Base-by-base conservation (phyloP, 2,113 vertebrate genomes). In the Brachypodius melanocephalos region DNA sequence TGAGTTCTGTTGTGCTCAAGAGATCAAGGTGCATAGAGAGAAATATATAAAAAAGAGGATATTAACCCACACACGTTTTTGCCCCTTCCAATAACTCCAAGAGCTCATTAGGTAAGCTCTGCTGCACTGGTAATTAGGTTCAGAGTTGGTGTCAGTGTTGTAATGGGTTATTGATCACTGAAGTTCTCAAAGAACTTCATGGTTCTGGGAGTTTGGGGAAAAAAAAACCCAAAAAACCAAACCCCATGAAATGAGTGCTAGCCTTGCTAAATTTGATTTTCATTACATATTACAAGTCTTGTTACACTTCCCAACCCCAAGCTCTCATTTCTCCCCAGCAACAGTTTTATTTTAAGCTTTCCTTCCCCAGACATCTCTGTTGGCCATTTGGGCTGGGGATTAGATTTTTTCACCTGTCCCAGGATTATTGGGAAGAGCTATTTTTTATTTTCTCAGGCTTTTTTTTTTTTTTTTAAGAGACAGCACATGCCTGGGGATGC, bases 81-180 rank as follows among this genome's bases (percentile, higher is more conserved):
- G 58, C 29, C 88, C 51, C 67, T 49, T 84, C 79, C 85, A 91
- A 31, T 85, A 85, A 69, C 28, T 89, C 68, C 34, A 76, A 22
- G 51, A 59, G 88, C 90, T 95, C 85, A 87, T 96, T 91, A 96
- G 90, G 89, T 17, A 71, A 85, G 91, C 82, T 80, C 81, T 67
- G 21, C 71, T 46, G 67, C 12, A 4, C 89, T 85, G 78, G 87
- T 93, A 95, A 97, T 96, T 82, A 95, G 88, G 88, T 89, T 79
- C 82, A 68, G 61, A 79, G 79, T 38, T 34, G 66, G 45, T 88
- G 89, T 92, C 97, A 86, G 87, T 61, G 17, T 21, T 96, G 75
- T 93, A 96, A 97, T 94, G 88, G 96, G 74, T 96, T 97, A 98
- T 97, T 94, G 98, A 98, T 96, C 87, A 72, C 77, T 76, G 32